phyloP scores from a whole-genome alignment of 2,888 invertebrate genomes.

The Desoria tigrina region DNA sequence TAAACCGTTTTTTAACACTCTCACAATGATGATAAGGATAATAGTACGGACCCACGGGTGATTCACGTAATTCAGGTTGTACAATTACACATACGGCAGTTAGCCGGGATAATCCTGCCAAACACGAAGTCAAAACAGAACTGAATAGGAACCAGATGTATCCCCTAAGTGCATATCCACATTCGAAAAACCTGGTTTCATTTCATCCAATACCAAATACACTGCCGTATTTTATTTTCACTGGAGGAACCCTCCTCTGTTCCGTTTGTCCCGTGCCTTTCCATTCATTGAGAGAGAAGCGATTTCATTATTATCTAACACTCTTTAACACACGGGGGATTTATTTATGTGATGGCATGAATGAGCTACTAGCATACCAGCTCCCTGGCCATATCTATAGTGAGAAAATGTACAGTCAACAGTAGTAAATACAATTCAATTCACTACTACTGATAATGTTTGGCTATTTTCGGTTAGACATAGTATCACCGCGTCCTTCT shows the following conservation, averaged over 20 bases:
- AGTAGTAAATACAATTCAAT: slow-evolving; percentile 1
- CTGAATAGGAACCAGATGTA: slow-evolving; percentile 18
- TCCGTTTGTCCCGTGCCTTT: slow-evolving; percentile 14
- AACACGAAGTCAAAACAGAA: slow-evolving; percentile 4
- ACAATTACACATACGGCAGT: too few relatives aligned
- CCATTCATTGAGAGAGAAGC: slow-evolving; percentile 20
- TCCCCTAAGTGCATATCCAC: slow-evolving; percentile 2
- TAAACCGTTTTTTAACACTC: too few relatives aligned
- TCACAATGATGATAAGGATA: too few relatives aligned
- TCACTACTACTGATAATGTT: too few relatives aligned
- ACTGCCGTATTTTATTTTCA: slow-evolving; percentile 1
- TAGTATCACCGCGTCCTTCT: too few relatives aligned
- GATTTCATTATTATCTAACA: slow-evolving; percentile 13
- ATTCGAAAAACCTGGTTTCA: slow-evolving; percentile 17
- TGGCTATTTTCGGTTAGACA: too few relatives aligned
- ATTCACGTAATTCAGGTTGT: too few relatives aligned
- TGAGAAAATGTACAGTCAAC: too few relatives aligned
- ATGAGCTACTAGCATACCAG: too few relatives aligned
- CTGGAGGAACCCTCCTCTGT: neutral
- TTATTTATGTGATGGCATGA: slow-evolving; percentile 18
- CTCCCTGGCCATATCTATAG: too few relatives aligned
- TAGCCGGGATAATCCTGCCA: slow-evolving; percentile 7
- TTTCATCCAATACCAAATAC: neutral
- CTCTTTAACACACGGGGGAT: too few relatives aligned
- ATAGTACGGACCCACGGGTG: too few relatives aligned